Percentiles rank a stretch among this genome's conserved stretches.
Conservation (phyloP, 2,888 invertebrate genomes). For the Morpho helenor region DNA sequence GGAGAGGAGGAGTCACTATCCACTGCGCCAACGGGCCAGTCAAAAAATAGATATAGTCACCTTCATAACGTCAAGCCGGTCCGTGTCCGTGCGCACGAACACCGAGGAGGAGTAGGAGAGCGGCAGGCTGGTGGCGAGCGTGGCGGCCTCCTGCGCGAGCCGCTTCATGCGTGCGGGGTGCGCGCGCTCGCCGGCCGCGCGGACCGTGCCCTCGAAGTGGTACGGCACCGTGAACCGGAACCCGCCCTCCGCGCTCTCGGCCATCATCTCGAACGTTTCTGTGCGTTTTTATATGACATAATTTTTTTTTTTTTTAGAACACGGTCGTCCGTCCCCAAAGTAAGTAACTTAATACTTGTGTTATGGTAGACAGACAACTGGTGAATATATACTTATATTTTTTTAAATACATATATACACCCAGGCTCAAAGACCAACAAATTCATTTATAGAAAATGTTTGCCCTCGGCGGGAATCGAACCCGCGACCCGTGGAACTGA, state of each 20-base stretch:
- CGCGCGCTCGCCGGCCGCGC: constrained; percentile 91
- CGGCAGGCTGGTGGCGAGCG: constrained; percentile 94
- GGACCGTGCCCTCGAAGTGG: constrained; percentile 93
- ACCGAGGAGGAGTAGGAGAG: constrained; percentile 96
- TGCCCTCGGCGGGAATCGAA: too few species aligned
- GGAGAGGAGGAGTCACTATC: too few species aligned
- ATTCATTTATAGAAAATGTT: too few species aligned
- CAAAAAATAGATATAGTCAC: constrained; percentile 50
- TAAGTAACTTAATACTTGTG: too few species aligned
- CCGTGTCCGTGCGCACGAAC: constrained; percentile 96
- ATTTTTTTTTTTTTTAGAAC: too few species aligned
- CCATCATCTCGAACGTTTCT: constrained; percentile 96
- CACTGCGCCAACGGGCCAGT: too few species aligned
- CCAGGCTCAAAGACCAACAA: too few species aligned
- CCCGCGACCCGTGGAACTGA: too few species aligned
- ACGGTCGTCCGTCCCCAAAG: too few species aligned
- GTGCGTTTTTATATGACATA: constrained; percentile 18
- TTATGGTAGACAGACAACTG: too few species aligned
- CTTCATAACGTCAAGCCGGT: constrained; percentile 97
- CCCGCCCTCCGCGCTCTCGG: constrained; percentile 85
- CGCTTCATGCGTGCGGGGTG: constrained; percentile 94
- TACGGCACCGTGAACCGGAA: constrained; percentile 92
- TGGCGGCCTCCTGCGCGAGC: constrained; percentile 96
- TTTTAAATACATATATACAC: too few species aligned
- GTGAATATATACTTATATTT: too few species aligned